Conservation (phyloP, 2,888 invertebrate genomes). For the Caenorhabditis doughertyi region DNA sequence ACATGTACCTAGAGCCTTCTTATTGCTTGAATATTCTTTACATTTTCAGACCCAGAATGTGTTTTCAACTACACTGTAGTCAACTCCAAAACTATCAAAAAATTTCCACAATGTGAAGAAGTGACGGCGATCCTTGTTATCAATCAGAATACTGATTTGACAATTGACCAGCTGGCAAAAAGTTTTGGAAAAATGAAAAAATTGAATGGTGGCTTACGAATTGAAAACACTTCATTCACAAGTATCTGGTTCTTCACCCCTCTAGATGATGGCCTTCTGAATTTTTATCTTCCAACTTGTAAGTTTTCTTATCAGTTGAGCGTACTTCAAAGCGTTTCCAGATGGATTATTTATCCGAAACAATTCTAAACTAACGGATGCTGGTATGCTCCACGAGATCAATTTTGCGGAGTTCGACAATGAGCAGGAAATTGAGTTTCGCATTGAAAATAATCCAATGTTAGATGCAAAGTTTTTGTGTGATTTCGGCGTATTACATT, state of each 20-base stretch:
- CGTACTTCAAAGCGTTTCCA: too few relatives aligned
- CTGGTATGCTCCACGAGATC: not conserved
- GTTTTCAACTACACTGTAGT: not conserved
- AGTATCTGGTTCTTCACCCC: too few relatives aligned
- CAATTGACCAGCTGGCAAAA: not conserved
- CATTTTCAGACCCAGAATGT: not conserved
- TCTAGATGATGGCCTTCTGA: too few relatives aligned
- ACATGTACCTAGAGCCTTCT: too few relatives aligned
- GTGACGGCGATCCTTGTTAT: not conserved
- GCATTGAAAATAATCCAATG: not conserved
- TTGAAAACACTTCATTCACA: too few relatives aligned
- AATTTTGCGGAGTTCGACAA: not conserved
- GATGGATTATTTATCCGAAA: not conserved
- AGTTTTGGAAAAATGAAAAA: too few relatives aligned
- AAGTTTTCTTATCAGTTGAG: too few relatives aligned
- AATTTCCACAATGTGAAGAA: not conserved
- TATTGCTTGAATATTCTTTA: too few relatives aligned
- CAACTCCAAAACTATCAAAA: not conserved
- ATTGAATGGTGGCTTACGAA: too few relatives aligned
- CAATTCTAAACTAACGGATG: not conserved
- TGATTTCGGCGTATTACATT: not conserved
- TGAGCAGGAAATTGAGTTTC: not conserved
- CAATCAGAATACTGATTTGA: not conserved
- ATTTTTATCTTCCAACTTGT: too few relatives aligned
- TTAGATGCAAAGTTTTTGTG: not conserved